A percentile compares a stretch with the other conserved stretches of the same genome.
phyloP scores from a whole-genome alignment of 1,140 invertebrate species.

The Pomacea maculata region DNA sequence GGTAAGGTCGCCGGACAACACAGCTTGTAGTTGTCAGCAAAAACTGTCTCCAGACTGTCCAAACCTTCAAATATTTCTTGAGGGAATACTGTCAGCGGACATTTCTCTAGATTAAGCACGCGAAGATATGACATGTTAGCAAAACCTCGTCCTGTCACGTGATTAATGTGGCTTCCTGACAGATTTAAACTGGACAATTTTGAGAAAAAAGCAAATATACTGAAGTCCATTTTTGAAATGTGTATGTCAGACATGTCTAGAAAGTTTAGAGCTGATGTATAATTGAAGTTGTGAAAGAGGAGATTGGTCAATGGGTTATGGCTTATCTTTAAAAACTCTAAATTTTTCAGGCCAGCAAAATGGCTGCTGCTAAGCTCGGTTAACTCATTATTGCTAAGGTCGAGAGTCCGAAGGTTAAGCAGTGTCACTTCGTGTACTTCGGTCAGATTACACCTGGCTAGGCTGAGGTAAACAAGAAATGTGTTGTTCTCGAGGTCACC shows the following conservation, averaged over 20 bases:
- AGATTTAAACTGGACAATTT: neutral
- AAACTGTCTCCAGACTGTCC: neutral
- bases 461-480: neutral
- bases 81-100: neutral
- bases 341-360: neutral
- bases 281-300: neutral
- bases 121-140: neutral
- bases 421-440: neutral
- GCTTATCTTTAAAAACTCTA: neutral
- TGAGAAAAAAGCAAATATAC: neutral
- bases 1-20: slow-evolving; percentile 5
- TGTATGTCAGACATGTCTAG: too few species aligned
- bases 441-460: neutral
- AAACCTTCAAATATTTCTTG: neutral
- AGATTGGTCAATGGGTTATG: neutral
- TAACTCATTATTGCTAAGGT: slow-evolving; percentile 4
- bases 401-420: neutral
- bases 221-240: neutral
- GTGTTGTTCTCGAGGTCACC: neutral
- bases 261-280: too few species aligned
- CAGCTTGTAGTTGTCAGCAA: slow-evolving; percentile 13
- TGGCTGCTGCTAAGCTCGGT: neutral
- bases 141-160: neutral
- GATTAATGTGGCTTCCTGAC: neutral
- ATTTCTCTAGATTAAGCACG: neutral